A percentile compares a stretch with the other conserved stretches of the same genome.
Evolutionary conservation across 2,113 vertebrate species (phyloP).

Genomic region (Cavia aperea): DNA sequence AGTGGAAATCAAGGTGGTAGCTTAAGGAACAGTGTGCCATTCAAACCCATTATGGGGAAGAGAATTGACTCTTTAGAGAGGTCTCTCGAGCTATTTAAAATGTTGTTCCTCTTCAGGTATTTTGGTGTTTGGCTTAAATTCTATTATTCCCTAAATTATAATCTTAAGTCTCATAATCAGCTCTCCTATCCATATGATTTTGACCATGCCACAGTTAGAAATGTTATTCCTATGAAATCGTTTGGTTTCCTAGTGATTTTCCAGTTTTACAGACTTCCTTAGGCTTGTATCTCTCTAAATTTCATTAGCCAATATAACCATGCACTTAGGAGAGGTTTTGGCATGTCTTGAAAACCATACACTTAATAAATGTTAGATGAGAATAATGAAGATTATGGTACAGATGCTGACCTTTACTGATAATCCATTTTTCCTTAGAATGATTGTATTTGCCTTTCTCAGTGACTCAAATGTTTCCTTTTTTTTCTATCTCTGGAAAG

Average conservation of each 20-base stretch:
- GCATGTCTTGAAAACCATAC: neutral
- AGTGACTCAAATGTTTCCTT: slow-evolving; percentile 35
- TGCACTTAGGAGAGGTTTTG: neutral
- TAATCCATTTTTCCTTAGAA: slow-evolving; percentile 53
- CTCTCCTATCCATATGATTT: neutral
- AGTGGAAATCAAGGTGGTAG: slow-evolving; percentile 46
- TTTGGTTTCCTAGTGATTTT: slow-evolving; percentile 29
- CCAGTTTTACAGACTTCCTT: neutral
- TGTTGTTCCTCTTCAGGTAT: neutral
- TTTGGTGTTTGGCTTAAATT: slow-evolving; percentile 14
- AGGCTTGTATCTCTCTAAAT: neutral
- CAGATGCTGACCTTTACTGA: slow-evolving; percentile 40
- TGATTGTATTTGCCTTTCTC: slow-evolving; percentile 44
- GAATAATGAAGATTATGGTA: neutral
- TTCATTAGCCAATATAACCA: neutral
- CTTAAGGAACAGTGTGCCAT: slow-evolving; percentile 17
- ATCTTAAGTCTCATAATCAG: slow-evolving; percentile 5
- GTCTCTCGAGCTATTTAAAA: neutral
- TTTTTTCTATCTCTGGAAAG: neutral
- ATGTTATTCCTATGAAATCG: slow-evolving; percentile 7
- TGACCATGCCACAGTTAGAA: neutral
- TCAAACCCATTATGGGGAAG: neutral
- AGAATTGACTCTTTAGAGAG: neutral
- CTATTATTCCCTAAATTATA: neutral
- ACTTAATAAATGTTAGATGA: slow-evolving; percentile 16